These are phyloP conservation scores for Ceraclea dissimilis DNA, from an alignment of 2,888 invertebrate species.

Conservation along the genomic window DNA sequence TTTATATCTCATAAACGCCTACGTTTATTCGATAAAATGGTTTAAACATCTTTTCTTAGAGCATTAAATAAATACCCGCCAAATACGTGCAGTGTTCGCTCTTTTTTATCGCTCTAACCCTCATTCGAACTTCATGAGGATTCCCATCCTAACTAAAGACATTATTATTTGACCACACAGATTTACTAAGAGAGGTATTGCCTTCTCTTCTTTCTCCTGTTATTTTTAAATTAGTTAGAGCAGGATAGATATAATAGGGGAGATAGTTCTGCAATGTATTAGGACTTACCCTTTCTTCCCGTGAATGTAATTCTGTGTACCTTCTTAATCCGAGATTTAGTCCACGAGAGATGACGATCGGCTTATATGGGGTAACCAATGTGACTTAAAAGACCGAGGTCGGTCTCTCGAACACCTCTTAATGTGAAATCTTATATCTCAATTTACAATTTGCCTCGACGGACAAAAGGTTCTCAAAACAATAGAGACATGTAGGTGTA, in stretches of 20 bases:
- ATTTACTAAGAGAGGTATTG: background rate
- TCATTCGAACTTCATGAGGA: constrained; percentile 25
- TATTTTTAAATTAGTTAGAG: background rate
- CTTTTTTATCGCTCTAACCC: constrained; percentile 24
- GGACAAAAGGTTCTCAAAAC: background rate
- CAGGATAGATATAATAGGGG: background rate
- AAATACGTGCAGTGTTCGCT: constrained; percentile 17
- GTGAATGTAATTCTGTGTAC: constrained; percentile 21
- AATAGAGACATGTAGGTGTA: background rate
- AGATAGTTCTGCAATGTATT: background rate
- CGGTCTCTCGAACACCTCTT: constrained; percentile 7
- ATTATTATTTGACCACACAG: background rate
- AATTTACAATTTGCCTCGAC: background rate
- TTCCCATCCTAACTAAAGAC: constrained; percentile 10
- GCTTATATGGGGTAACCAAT: constrained; percentile 18
- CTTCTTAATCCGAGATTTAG: constrained; percentile 23
- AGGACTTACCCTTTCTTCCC: constrained; percentile 22
- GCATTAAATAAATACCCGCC: constrained; percentile 19
- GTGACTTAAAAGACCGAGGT: constrained; percentile 6
- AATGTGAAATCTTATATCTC: constrained; percentile 1
- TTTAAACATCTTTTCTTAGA: constrained; percentile 22
- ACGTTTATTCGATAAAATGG: constrained; percentile 13
- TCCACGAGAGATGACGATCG: constrained; percentile 23
- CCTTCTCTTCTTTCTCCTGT: background rate
- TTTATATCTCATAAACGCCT: constrained; percentile 16